phyloP scores from a whole-genome alignment of 2,797 vertebrate species.

The Cuniculus paca region DNA sequence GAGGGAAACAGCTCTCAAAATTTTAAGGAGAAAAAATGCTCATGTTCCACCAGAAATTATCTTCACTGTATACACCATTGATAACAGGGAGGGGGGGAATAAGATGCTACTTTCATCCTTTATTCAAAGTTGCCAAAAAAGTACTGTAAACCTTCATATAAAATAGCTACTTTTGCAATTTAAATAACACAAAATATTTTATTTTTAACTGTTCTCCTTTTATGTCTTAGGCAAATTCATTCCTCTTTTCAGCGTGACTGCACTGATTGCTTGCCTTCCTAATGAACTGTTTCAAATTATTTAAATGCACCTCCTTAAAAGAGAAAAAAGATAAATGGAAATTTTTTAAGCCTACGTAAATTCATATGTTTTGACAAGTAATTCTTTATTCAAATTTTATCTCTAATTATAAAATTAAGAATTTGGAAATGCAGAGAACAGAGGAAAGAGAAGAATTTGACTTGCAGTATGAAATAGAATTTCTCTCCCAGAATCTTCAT shows the following conservation, averaged over 20 bases:
- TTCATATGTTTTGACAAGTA: conserved; percentile 39
- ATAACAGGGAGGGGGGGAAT: background rate
- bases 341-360: background rate
- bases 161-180: conserved; percentile 73
- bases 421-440: background rate
- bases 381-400: conserved; percentile 49
- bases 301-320: conserved; percentile 64
- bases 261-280: conserved; percentile 4
- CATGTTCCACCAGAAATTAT: conserved; percentile 70
- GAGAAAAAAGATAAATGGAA: conserved; percentile 39
- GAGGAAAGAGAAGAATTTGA: background rate
- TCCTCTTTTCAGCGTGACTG: background rate
- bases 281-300: conserved; percentile 50
- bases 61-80: background rate
- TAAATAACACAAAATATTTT: conserved; percentile 70
- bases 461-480: background rate
- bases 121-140: conserved; percentile 61
- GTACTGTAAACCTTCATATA: conserved; percentile 56
- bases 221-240: conserved; percentile 70
- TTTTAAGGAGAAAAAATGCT: background rate
- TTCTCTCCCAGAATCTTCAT: conserved; percentile 40
- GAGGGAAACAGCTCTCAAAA: conserved; percentile 10
- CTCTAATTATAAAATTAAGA: conserved; percentile 37
- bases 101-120: conserved; percentile 61
- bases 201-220: conserved; percentile 39